Evolutionary conservation across 2,888 invertebrate species (phyloP), one percentile per base, ranked within the genome.

Genomic region (Ashinkailepas kermadecensis): DNA sequence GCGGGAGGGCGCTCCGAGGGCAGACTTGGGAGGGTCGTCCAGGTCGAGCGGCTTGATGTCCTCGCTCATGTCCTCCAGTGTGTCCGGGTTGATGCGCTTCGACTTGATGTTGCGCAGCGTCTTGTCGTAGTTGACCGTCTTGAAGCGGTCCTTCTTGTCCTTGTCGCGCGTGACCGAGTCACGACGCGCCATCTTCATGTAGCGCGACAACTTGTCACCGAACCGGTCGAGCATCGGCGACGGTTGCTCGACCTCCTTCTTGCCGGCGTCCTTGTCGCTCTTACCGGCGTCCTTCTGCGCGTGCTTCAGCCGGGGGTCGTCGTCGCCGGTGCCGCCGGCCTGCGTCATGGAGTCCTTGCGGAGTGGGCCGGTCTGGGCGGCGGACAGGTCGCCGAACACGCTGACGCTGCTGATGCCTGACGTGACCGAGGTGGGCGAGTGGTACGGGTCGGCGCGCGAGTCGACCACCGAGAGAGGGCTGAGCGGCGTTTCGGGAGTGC

Each of bases 111-210:
- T 94, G 57, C 95, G 89, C 83, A 95, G 88, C 86, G 94, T 95
- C 83, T 93, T 90, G 86, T 95, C 95, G 86, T 95, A 95, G 87
- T 95, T 95, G 39, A 95, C 94, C 0, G 95, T 91, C 86, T 95
- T 95, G 86, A 95, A 95, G 81, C 93, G 91, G 86, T 94, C 95
- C 6, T 90, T 91, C 86, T 93, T 93, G 84, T 93, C 93, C 4
- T 92, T 91, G 87, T 95, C 94, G 15, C 93, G 92, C 86, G 82
- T 79, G 23, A 94, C 94, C 86, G 85, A 85, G 78, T 95, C 95
- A 87, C 95, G 95, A 64, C 95, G 90, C 12, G 94, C 95, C 95
- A 95, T 95, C 82, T 94, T 89, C 81, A 95, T 88, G 87, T 95
- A 95, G 15, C 95, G 89, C 87, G 95, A 95, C 83, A 95, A 94